Conservation (phyloP, 2,113 vertebrate genomes). For the Tringa solitaria region DNA sequence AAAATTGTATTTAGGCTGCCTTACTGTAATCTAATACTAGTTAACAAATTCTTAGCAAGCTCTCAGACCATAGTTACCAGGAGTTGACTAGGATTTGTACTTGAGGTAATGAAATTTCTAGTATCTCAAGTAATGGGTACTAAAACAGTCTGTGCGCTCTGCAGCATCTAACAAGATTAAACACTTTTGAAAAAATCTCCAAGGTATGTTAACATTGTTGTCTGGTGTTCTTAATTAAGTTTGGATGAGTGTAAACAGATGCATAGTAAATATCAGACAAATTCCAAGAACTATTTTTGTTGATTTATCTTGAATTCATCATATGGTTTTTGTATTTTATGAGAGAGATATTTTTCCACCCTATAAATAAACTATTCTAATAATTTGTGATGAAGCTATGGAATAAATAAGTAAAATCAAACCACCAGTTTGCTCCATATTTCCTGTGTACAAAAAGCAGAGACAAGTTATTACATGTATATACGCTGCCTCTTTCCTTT, state of each 20-base stretch:
- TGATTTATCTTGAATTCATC: background rate
- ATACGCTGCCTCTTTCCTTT: background rate
- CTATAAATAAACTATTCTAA: background rate
- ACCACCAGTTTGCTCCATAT: background rate
- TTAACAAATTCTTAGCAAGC: background rate
- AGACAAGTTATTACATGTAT: background rate
- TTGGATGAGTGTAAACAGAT: background rate
- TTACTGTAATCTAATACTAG: background rate
- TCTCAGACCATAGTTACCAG: background rate
- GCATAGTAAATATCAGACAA: background rate
- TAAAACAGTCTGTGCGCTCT: background rate
- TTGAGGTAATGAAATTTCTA: background rate
- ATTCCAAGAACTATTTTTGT: background rate
- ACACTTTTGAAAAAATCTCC: background rate
- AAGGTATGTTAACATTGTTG: fast-evolving
- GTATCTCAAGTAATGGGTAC: background rate
- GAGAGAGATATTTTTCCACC: background rate
- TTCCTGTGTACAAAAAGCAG: background rate
- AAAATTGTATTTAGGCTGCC: background rate
- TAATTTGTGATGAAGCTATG: background rate
- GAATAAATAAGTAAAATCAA: background rate
- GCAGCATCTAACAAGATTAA: background rate
- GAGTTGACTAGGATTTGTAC: background rate
- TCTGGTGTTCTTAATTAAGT: background rate
- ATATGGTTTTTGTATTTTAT: background rate